These are phyloP conservation scores for Sinodicranocentrus sp. DNA, from an alignment of 2,888 invertebrate genomes.

Conservation along the genomic window DNA sequence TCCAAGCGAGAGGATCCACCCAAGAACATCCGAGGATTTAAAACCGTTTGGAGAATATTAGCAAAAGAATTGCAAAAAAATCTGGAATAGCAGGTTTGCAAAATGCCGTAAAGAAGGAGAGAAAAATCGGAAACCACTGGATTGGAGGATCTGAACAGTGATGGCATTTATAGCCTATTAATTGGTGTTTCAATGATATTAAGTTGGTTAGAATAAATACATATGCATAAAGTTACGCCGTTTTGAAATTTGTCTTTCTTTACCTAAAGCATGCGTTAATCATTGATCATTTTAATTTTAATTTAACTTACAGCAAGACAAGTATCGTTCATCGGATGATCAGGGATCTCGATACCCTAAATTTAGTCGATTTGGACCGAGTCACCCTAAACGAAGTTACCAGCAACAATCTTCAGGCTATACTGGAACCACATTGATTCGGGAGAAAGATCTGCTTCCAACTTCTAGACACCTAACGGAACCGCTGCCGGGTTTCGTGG, in stretches of 20 bases:
- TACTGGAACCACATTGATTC: constrained; percentile 16
- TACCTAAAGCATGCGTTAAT: no score
- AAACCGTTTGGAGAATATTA: no score
- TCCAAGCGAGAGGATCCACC: no score
- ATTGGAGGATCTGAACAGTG: constrained; percentile 1
- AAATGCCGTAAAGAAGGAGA: constrained; percentile 33
- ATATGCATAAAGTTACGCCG: no score
- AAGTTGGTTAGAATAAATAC: no score
- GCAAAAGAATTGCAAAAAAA: no score
- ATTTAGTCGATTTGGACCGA: background rate
- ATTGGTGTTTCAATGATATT: no score
- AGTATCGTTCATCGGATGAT: constrained; percentile 9
- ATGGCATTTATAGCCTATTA: no score
- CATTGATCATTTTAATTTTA: background rate
- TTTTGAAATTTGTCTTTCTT: no score
- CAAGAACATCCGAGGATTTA: no score
- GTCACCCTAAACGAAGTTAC: constrained; percentile 5
- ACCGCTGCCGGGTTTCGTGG: background rate
- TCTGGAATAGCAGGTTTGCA: no score
- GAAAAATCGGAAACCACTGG: background rate
- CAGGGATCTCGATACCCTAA: background rate
- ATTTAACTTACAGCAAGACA: constrained; percentile 5
- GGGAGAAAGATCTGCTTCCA: constrained; percentile 49
- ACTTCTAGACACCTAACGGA: background rate
- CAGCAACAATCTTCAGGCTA: background rate